Conservation (phyloP, 2,113 vertebrate species). For the Mesocricetus auratus region DNA sequence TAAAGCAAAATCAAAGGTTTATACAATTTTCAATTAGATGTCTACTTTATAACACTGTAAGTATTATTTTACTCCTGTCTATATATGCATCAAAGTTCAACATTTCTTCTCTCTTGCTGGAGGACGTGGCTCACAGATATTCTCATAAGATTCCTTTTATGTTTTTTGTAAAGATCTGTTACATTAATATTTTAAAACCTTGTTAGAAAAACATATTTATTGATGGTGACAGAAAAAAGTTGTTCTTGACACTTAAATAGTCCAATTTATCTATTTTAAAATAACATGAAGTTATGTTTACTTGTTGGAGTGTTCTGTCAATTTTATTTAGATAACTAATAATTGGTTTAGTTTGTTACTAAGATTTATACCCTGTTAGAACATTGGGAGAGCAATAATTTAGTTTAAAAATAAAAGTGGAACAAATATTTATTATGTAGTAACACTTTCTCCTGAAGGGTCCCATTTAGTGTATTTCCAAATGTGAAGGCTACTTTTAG, state of each 20-base stretch:
- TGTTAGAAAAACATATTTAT: neutral
- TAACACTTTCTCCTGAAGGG: constrained; percentile 66
- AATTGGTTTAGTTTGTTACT: constrained; percentile 52
- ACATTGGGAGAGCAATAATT: constrained; percentile 64
- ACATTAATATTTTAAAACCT: neutral
- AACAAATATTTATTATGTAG: constrained; percentile 61
- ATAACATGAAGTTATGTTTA: constrained; percentile 46
- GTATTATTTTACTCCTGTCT: neutral
- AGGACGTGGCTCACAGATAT: neutral
- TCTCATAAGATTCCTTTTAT: neutral
- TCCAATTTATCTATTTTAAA: constrained; percentile 56
- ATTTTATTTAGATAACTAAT: constrained; percentile 54
- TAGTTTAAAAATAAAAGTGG: constrained; percentile 71
- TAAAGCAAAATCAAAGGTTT: constrained; percentile 33
- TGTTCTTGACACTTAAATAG: constrained; percentile 49
- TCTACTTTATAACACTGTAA: constrained; percentile 38
- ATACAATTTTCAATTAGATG: constrained; percentile 40
- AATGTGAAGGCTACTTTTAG: constrained; percentile 61
- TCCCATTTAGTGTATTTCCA: constrained; percentile 58
- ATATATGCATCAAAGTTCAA: neutral
- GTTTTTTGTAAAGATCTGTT: constrained; percentile 5
- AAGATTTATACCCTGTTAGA: constrained; percentile 50
- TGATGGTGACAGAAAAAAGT: constrained; percentile 34
- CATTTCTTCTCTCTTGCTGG: neutral
- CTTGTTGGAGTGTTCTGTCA: constrained; percentile 40